Conservation (phyloP, 2,888 invertebrate species). For the Lissocephala sabroskyi region DNA sequence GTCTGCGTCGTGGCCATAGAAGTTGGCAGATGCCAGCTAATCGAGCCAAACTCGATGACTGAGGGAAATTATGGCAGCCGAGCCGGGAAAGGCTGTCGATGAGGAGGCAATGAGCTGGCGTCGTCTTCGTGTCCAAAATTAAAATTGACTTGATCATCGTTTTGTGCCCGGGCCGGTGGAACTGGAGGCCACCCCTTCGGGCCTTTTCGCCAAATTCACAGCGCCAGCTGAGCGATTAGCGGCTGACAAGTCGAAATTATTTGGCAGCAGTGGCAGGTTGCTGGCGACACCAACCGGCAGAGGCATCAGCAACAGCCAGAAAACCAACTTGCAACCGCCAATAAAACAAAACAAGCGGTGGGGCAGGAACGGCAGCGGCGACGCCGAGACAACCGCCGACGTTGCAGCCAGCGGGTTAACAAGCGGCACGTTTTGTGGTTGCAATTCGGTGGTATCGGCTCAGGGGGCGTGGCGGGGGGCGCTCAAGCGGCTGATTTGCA, state of each 20-base stretch:
- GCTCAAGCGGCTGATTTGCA: conserved; percentile 3
- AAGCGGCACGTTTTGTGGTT: conserved; percentile 31
- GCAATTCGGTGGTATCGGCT: conserved; percentile 1
- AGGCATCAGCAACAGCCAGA: conserved; percentile 4
- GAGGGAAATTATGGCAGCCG: neutral
- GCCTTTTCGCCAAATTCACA: neutral
- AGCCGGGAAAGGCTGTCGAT: neutral
- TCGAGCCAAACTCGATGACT: neutral
- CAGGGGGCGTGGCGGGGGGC: too few relatives aligned
- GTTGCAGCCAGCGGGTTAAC: conserved; percentile 11
- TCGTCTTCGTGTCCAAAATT: too few relatives aligned
- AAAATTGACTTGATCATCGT: neutral
- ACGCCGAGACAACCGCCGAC: neutral
- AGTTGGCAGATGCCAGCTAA: neutral
- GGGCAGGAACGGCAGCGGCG: neutral
- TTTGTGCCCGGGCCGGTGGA: too few relatives aligned
- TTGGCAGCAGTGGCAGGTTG: conserved; percentile 6
- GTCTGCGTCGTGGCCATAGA: neutral
- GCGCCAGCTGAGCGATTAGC: neutral
- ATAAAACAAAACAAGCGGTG: too few relatives aligned
- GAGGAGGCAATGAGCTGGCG: neutral
- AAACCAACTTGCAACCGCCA: neutral
- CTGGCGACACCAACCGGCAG: conserved; percentile 5
- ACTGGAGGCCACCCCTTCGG: neutral
- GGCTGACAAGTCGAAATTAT: neutral